Conservation (phyloP, 2,888 invertebrate genomes). For the Mylabris sibirica region DNA sequence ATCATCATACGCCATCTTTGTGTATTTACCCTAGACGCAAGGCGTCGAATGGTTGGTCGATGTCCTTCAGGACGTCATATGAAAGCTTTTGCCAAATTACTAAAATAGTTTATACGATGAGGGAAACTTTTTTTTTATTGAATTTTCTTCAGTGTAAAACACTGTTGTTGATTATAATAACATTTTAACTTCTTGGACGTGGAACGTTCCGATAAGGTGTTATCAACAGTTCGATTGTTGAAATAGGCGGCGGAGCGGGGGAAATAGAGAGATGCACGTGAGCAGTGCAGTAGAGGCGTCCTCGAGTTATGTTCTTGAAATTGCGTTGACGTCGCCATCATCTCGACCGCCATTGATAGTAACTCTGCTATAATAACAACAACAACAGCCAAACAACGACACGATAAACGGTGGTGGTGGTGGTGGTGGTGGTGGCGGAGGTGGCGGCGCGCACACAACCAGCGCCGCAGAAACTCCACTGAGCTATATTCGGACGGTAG, state of each 20-base stretch:
- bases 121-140: neutral
- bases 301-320: constrained; percentile 24
- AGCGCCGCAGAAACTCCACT: neutral
- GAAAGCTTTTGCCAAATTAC: neutral
- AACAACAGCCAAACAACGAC: neutral
- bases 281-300: constrained; percentile 20
- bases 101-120: neutral
- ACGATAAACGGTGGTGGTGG: neutral
- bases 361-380: neutral
- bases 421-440: neutral
- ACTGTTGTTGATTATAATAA: neutral
- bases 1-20: constrained; percentile 12
- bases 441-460: neutral
- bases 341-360: neutral
- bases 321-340: constrained; percentile 10
- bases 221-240: constrained; percentile 17
- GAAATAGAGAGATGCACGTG: constrained; percentile 22
- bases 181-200: constrained; percentile 18
- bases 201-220: constrained; percentile 22
- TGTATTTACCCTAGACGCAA: neutral
- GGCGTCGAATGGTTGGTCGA: neutral
- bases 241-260: constrained; percentile 2
- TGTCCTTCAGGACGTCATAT: constrained; percentile 6
- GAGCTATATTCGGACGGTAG: neutral
- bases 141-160: neutral